Conservation (phyloP, 2,888 invertebrate species). For the Argyra leucocephala region DNA sequence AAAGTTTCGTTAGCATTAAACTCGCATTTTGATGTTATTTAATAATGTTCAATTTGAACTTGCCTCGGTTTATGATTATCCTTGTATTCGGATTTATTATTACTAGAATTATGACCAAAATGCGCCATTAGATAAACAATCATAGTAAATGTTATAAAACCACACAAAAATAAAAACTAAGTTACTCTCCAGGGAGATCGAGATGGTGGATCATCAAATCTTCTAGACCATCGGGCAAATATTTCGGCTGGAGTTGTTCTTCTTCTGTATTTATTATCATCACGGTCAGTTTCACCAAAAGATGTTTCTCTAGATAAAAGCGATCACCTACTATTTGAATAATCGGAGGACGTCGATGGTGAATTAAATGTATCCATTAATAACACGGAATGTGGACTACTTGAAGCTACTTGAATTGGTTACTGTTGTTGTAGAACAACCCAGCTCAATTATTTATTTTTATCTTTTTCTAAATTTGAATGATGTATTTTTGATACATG, state of each 20-base stretch:
- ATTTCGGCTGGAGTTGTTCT: slow-evolving; percentile 81
- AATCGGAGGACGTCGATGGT: slow-evolving; percentile 35
- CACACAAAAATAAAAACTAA: slow-evolving; percentile 52
- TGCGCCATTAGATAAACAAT: slow-evolving; percentile 55
- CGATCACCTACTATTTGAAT: slow-evolving; percentile 39
- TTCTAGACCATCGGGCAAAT: slow-evolving; percentile 75
- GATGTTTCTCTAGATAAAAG: slow-evolving; percentile 40
- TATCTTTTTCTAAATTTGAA: slow-evolving; percentile 33
- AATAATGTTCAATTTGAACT: slow-evolving; percentile 14
- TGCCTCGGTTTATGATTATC: slow-evolving; percentile 35
- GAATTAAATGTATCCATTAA: slow-evolving; percentile 43
- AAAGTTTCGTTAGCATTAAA: not conserved
- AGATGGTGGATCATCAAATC: slow-evolving; percentile 43
- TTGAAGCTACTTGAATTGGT: slow-evolving; percentile 26
- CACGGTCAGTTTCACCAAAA: slow-evolving; percentile 60
- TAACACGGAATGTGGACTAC: slow-evolving; percentile 42
- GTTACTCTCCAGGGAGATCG: slow-evolving; percentile 43
- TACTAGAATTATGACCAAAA: slow-evolving; percentile 48
- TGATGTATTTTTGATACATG: slow-evolving; percentile 39
- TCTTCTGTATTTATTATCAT: slow-evolving; percentile 89
- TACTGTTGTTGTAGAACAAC: slow-evolving; percentile 24
- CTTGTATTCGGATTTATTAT: slow-evolving; percentile 32
- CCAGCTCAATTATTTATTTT: slow-evolving; percentile 30
- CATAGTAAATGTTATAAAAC: slow-evolving; percentile 48
- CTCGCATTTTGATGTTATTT: not conserved